phyloP scores from a whole-genome alignment of 2,113 vertebrate genomes.

The Paraplagusia blochii region DNA sequence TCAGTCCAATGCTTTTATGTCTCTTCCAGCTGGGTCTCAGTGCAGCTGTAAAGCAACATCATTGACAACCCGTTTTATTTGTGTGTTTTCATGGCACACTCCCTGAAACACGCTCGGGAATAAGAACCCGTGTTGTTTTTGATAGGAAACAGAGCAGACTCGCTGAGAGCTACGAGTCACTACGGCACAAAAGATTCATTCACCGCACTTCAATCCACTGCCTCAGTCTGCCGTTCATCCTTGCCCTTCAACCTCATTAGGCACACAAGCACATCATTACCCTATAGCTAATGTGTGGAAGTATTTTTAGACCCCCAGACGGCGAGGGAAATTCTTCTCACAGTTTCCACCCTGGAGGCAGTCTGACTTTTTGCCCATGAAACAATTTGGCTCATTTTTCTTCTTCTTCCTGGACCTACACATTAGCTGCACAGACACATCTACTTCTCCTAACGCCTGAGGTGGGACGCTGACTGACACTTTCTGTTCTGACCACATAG shows the following conservation, averaged over 20 bases:
- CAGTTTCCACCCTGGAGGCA: slow-evolving; percentile 26
- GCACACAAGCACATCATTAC: slow-evolving; percentile 26
- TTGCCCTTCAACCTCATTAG: slow-evolving; percentile 9
- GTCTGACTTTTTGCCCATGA: slow-evolving; percentile 23
- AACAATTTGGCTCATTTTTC: slow-evolving; percentile 33
- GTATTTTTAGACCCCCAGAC: slow-evolving; percentile 39
- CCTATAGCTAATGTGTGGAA: slow-evolving; percentile 35
- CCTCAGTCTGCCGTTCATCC: slow-evolving; percentile 12
- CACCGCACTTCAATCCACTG: neutral
- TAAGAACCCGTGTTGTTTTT: slow-evolving; percentile 4
- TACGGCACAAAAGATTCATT: slow-evolving; percentile 27
- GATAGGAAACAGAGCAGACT: slow-evolving; percentile 4
- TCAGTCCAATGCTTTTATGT: slow-evolving; percentile 2
- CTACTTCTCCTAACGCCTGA: slow-evolving; percentile 36
- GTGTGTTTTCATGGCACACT: neutral
- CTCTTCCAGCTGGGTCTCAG: neutral
- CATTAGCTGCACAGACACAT: slow-evolving; percentile 17
- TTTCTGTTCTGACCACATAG: slow-evolving; percentile 19
- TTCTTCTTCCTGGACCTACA: slow-evolving; percentile 14
- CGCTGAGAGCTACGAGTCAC: slow-evolving; percentile 4
- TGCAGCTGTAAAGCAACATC: neutral
- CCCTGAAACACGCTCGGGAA: neutral
- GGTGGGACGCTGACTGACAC: slow-evolving; percentile 48
- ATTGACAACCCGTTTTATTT: neutral
- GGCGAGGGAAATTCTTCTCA: slow-evolving; percentile 35